Percentiles rank a stretch among this genome's conserved stretches.
phyloP scores from a whole-genome alignment of 2,888 invertebrate species.

The Amiota mariae region DNA sequence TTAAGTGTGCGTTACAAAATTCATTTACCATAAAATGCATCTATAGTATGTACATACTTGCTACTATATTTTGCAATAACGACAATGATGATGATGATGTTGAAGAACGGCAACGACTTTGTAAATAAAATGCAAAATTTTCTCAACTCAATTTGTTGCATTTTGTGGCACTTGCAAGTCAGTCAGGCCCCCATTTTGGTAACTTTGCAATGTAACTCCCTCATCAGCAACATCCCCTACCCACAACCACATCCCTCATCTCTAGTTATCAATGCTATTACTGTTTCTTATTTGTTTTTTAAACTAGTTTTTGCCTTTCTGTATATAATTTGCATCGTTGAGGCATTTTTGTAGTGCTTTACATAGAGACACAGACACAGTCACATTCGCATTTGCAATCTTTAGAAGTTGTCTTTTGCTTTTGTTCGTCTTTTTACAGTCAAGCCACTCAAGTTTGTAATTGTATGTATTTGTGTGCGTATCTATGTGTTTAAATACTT shows the following conservation, averaged over 20 bases:
- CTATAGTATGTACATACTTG: too few relatives aligned
- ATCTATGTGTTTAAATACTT: background rate
- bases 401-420: too few relatives aligned
- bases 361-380: background rate
- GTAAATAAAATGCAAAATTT: background rate
- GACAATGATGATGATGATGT: too few relatives aligned
- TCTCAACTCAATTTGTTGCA: background rate
- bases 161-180: background rate
- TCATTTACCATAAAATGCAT: too few relatives aligned
- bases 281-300: background rate
- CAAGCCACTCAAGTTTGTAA: background rate
- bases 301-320: conserved; percentile 14
- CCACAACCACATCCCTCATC: too few relatives aligned
- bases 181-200: background rate
- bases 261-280: background rate
- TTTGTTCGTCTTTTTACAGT: background rate
- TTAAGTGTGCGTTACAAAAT: too few relatives aligned
- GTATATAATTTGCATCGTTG: conserved; percentile 18
- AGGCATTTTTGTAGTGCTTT: background rate
- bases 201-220: too few relatives aligned
- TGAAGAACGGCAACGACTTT: background rate
- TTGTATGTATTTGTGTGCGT: background rate
- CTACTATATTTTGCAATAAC: too few relatives aligned
- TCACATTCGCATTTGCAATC: background rate
- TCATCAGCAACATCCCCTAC: too few relatives aligned